Evolutionary conservation across 2,888 invertebrate species (phyloP).

Genomic region (Eupithecia subfuscata): DNA sequence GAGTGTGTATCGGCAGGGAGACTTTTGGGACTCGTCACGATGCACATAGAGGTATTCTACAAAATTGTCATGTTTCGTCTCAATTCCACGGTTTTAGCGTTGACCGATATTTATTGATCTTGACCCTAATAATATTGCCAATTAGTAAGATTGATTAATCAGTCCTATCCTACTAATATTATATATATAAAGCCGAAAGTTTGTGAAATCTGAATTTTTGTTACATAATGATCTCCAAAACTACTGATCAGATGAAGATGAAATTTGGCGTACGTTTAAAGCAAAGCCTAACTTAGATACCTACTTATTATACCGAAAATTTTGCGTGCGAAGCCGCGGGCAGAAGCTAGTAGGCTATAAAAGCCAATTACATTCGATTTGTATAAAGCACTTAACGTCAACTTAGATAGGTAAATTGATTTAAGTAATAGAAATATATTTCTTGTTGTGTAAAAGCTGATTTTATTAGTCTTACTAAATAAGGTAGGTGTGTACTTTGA

Average conservation of each 20-base stretch:
- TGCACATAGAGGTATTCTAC: not conserved
- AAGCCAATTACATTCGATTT: not conserved
- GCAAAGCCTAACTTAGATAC: too few relatives aligned
- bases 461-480: not conserved
- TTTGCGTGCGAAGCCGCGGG: too few relatives aligned
- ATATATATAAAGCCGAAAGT: too few relatives aligned
- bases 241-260: too few relatives aligned
- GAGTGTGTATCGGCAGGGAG: not conserved
- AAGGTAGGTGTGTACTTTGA: not conserved
- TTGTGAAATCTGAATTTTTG: too few relatives aligned
- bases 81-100: not conserved
- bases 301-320: too few relatives aligned
- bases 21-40: not conserved
- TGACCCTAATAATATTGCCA: not conserved
- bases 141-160: not conserved
- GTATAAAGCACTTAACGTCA: not conserved
- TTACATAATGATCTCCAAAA: too few relatives aligned
- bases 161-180: too few relatives aligned
- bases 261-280: too few relatives aligned
- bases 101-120: not conserved
- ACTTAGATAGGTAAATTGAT: not conserved
- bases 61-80: not conserved
- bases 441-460: not conserved
- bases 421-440: not conserved
- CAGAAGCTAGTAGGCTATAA: too few relatives aligned